Evolutionary conservation across 2,113 vertebrate species (phyloP).

Genomic region (Hirundichthys speculiger): DNA sequence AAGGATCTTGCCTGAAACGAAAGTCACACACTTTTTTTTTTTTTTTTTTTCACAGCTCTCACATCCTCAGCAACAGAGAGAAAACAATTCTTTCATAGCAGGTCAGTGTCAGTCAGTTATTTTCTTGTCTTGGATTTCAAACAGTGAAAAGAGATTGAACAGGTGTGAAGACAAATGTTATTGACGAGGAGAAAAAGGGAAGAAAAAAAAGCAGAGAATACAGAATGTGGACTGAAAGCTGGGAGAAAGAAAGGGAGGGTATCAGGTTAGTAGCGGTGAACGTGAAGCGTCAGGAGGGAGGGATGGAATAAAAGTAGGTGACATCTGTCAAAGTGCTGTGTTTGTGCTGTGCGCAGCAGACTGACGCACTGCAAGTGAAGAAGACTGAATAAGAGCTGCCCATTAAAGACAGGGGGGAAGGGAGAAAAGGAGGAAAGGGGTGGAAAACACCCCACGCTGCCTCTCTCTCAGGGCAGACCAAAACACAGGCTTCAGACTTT

Average conservation of each 20-base stretch:
- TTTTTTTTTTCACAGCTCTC: background rate
- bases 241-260: conserved; percentile 36
- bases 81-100: conserved; percentile 39
- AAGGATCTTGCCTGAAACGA: conserved; percentile 31
- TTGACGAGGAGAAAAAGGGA: conserved; percentile 38
- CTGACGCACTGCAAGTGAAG: conserved; percentile 9
- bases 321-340: conserved; percentile 59
- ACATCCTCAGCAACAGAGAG: conserved; percentile 14
- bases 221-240: conserved; percentile 40
- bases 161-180: conserved; percentile 65
- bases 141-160: conserved; percentile 54
- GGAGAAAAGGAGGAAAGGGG: no score
- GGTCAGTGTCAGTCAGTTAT: conserved; percentile 34
- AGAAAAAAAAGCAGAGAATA: conserved; percentile 14
- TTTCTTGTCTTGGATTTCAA: conserved; percentile 49
- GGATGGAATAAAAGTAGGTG: conserved; percentile 7
- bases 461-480: no score
- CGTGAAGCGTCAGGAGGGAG: conserved; percentile 24
- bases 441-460: background rate
- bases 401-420: conserved; percentile 28
- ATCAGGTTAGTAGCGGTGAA: conserved; percentile 44
- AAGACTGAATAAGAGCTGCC: conserved; percentile 32
- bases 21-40: no score
- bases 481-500: conserved; percentile 51
- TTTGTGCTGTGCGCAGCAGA: conserved; percentile 61